Conservation (phyloP, 92 coral and sea anemone genomes). For the Diadumene lineata region DNA sequence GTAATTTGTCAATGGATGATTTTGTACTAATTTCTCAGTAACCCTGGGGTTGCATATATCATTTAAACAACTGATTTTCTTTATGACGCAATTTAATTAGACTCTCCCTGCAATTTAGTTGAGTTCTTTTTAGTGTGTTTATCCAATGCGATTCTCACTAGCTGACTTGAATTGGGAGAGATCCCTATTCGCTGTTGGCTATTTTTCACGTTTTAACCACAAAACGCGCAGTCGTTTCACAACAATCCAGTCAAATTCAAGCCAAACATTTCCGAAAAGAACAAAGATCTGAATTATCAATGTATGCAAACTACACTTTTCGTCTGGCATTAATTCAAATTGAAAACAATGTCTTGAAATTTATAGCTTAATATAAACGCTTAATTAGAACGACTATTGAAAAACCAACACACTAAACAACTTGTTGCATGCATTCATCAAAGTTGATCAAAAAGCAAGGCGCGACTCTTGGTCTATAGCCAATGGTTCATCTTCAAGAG, state of each 20-base stretch:
- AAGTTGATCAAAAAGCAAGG: conserved; percentile 10
- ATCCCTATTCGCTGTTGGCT: not conserved
- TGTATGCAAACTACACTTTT: conserved; percentile 1
- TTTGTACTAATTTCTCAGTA: not conserved
- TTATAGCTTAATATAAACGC: conserved; percentile 1
- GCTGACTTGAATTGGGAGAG: conserved; percentile 8
- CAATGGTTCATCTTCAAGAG: too few species aligned
- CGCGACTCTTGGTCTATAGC: not conserved
- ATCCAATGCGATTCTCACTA: not conserved
- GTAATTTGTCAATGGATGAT: not conserved
- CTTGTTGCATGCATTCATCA: conserved; percentile 39
- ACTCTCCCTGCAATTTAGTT: not conserved
- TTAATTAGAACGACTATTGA: not conserved
- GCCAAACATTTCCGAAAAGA: conserved; percentile 2
- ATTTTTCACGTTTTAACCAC: not conserved
- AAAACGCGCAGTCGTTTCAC: not conserved
- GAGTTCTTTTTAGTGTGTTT: not conserved
- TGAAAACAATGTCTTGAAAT: conserved; percentile 6
- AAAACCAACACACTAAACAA: conserved; percentile 3
- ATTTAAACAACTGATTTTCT: not conserved
- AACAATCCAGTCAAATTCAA: not conserved
- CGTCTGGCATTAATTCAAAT: conserved; percentile 10
- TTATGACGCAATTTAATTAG: not conserved
- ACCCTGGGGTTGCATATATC: not conserved
- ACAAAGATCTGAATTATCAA: conserved; percentile 1